phyloP scores from a whole-genome alignment of 2,797 vertebrate species.

The Neoniphon sammara region DNA sequence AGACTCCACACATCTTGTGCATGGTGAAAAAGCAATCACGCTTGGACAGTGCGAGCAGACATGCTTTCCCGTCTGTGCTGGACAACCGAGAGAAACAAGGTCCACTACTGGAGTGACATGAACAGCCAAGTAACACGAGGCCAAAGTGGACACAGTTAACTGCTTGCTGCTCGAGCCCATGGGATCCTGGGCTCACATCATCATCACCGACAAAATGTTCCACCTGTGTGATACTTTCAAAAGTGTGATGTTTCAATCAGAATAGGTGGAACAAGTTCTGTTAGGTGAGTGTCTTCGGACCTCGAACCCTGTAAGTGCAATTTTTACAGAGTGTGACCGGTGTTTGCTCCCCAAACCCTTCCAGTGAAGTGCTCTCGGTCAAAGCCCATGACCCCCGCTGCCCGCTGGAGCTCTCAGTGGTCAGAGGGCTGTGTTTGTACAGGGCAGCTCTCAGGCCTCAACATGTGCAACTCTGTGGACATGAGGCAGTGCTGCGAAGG shows the following conservation, averaged over 20 bases:
- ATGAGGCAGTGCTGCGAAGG: constrained; percentile 46
- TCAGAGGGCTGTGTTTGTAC: constrained; percentile 62
- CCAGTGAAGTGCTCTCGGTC: constrained; percentile 72
- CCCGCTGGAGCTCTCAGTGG: constrained; percentile 63
- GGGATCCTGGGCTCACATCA: constrained; percentile 25
- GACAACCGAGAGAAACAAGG: constrained; percentile 52
- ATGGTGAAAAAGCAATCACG: constrained; percentile 50
- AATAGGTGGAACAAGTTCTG: constrained; percentile 54
- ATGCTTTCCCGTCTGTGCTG: constrained; percentile 42
- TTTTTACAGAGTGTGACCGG: constrained; percentile 59
- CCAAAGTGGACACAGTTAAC: constrained; percentile 40
- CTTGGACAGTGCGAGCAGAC: constrained; percentile 57
- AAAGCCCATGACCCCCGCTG: constrained; percentile 76
- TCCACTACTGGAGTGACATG: constrained; percentile 53
- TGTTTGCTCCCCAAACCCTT: constrained; percentile 62
- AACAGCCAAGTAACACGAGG: constrained; percentile 58
- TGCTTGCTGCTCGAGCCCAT: constrained; percentile 34
- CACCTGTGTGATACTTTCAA: constrained; percentile 49
- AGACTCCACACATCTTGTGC: constrained; percentile 44
- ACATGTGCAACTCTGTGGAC: constrained; percentile 49
- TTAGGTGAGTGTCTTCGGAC: constrained; percentile 65
- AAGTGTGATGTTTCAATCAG: constrained; percentile 39
- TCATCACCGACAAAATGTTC: constrained; percentile 56
- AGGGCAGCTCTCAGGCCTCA: constrained; percentile 32
- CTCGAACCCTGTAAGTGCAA: constrained; percentile 73